Evolutionary conservation across 2,113 vertebrate genomes (phyloP).

Genomic region (Bungarus multicinctus): DNA sequence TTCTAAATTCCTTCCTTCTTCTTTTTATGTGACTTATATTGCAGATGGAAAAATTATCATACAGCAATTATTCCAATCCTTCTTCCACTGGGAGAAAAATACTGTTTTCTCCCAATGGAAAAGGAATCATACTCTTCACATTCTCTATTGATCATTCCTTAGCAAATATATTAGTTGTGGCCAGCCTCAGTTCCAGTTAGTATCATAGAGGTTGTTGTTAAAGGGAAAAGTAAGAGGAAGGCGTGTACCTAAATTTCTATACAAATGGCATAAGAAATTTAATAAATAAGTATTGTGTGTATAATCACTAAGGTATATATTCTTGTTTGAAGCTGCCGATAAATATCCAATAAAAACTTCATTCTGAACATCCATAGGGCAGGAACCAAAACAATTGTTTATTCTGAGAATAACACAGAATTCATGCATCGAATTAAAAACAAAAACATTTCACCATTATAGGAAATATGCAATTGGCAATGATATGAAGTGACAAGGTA

Average conservation of each 20-base stretch:
- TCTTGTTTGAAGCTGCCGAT: not conserved
- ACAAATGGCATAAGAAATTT: not conserved
- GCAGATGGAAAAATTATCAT: not conserved
- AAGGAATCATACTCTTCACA: not conserved
- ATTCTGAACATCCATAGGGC: not conserved
- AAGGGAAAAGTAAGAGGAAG: not conserved
- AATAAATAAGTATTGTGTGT: not conserved
- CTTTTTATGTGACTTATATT: not conserved
- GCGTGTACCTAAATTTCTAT: not conserved
- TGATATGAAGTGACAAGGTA: not conserved
- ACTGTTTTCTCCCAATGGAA: not conserved
- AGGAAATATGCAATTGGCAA: conserved; percentile 6
- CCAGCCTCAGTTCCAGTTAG: not conserved
- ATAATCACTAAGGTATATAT: not conserved
- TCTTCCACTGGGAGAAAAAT: not conserved
- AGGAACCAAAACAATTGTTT: not conserved
- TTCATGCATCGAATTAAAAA: not conserved
- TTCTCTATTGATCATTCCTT: not conserved
- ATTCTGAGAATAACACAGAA: not conserved
- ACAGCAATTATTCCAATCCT: not conserved
- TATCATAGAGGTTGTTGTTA: not conserved
- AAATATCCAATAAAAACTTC: not conserved
- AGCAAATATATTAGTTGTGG: not conserved
- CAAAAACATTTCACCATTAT: not conserved
- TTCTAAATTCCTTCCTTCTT: too few species aligned